phyloP scores from a whole-genome alignment of 1,140 invertebrate genomes.

The Bilobella aurantiaca region DNA sequence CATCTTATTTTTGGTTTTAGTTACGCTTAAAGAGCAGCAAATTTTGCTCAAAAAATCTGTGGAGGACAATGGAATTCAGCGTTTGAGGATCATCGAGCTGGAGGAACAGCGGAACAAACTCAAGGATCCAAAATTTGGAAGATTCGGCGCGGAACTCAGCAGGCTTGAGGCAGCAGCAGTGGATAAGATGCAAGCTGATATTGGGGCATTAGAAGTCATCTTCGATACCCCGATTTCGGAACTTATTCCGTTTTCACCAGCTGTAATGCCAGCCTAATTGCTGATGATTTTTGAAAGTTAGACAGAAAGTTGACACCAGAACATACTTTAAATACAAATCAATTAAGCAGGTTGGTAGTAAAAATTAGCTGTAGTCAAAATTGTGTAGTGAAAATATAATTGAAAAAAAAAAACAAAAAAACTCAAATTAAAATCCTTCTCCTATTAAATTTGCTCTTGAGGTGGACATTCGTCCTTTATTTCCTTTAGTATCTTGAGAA shows the following conservation, averaged over 20 bases:
- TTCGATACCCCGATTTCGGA: background rate
- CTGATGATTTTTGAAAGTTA: background rate
- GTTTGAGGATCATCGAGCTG: no score
- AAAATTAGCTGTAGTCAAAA: background rate
- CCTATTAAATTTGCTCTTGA: background rate
- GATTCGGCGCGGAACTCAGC: no score
- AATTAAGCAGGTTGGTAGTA: background rate
- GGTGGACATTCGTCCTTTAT: background rate
- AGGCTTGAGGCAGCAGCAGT: no score
- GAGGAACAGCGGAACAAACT: no score
- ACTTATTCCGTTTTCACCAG: background rate
- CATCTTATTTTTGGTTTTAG: no score
- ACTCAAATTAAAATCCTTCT: background rate
- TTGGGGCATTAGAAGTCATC: no score
- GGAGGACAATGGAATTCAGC: no score
- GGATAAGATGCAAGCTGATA: no score
- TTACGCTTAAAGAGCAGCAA: no score
- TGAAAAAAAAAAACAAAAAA: background rate
- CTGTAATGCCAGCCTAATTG: background rate
- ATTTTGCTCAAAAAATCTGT: no score
- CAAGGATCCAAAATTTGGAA: no score
- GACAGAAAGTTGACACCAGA: no score
- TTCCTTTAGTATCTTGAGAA: background rate
- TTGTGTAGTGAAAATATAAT: background rate
- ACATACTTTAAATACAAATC: background rate